Evolutionary conservation across 53 echinoderm and acorn worm species (phyloP).

Genomic region (Stichopus horrens): DNA sequence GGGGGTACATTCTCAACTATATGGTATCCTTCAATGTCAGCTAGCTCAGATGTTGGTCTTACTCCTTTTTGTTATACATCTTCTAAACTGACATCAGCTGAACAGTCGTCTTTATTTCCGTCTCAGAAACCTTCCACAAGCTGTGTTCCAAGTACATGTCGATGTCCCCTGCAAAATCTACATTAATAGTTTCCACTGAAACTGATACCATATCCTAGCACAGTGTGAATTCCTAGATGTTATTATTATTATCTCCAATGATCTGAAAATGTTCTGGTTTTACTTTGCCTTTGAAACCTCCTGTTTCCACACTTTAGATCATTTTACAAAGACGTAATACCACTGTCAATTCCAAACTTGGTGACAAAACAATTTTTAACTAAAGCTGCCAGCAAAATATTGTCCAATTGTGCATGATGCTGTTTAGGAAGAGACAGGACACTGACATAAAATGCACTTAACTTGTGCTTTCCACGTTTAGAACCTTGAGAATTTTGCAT

Average conservation of each 20-base stretch:
- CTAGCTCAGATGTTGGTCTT: constrained; percentile 27
- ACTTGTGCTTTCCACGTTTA: constrained; percentile 42
- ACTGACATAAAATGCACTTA: constrained; percentile 44
- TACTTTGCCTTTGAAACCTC: neutral
- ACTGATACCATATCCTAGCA: constrained; percentile 4
- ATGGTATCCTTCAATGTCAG: constrained; percentile 55
- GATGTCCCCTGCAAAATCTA: constrained; percentile 11
- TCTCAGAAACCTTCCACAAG: neutral
- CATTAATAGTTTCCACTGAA: constrained; percentile 17
- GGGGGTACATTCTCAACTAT: constrained; percentile 42
- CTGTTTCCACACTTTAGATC: neutral
- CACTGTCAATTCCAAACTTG: constrained; percentile 11
- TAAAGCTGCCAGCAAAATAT: neutral
- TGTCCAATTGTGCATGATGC: constrained; percentile 30
- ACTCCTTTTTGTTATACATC: constrained; percentile 24
- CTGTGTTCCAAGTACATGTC: neutral
- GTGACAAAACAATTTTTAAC: neutral
- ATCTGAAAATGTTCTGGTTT: constrained; percentile 5
- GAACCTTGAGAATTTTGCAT: constrained; percentile 45
- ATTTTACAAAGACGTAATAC: neutral
- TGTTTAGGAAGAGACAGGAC: constrained; percentile 30
- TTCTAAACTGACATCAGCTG: neutral
- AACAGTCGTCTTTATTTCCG: neutral
- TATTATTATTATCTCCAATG: constrained; percentile 22
- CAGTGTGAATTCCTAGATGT: neutral